phyloP scores from a whole-genome alignment of 2,888 invertebrate species.

The Deroplatys truncata region DNA sequence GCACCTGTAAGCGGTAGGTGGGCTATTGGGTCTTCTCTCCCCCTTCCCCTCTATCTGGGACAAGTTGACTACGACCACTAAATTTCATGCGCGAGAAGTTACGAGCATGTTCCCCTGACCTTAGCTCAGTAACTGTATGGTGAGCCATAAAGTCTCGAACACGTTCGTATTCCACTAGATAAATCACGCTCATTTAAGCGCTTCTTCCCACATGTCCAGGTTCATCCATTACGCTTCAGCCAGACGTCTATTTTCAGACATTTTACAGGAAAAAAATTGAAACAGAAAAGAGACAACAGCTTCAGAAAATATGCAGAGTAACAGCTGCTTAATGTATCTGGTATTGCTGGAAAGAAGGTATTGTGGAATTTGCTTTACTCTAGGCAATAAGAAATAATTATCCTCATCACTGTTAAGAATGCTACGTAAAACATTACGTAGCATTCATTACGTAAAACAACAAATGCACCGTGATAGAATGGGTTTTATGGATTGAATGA shows the following conservation, averaged over 20 bases:
- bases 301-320: background rate
- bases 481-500: too few species aligned
- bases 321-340: too few species aligned
- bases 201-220: background rate
- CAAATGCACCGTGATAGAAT: too few species aligned
- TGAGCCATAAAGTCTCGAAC: background rate
- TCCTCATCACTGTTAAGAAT: too few species aligned
- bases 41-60: background rate
- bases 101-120: background rate
- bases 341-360: too few species aligned
- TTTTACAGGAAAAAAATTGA: background rate
- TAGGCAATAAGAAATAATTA: too few species aligned
- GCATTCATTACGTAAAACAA: too few species aligned
- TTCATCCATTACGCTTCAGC: background rate
- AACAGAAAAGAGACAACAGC: background rate
- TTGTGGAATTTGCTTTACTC: too few species aligned
- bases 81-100: background rate
- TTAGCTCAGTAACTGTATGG: background rate
- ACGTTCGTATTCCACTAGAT: background rate
- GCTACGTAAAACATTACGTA: too few species aligned
- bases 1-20: background rate
- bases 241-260: background rate
- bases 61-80: background rate
- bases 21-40: background rate
- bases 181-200: background rate